A percentile compares a stretch with the other conserved stretches of the same genome.
These are phyloP conservation scores for Coccyzus lansbergi DNA, from an alignment of 2,797 vertebrate species.

Conservation along the genomic window DNA sequence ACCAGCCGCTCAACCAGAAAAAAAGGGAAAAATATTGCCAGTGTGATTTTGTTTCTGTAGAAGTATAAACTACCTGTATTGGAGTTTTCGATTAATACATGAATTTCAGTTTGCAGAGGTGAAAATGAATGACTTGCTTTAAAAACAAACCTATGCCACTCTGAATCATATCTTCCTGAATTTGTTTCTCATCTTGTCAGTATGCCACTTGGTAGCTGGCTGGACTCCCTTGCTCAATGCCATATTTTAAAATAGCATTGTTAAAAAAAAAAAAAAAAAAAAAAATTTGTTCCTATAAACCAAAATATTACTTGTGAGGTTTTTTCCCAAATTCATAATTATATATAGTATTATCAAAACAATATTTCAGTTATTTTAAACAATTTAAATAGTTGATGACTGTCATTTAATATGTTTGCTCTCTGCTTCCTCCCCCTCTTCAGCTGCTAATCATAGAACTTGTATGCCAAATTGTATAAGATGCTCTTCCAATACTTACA, in stretches of 20 bases:
- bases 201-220: constrained; percentile 83
- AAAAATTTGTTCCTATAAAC: constrained; percentile 78
- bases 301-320: constrained; percentile 76
- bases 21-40: constrained; percentile 11
- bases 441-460: constrained; percentile 84
- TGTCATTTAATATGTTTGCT: constrained; percentile 75
- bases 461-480: constrained; percentile 82
- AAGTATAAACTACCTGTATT: constrained; percentile 66
- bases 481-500: constrained; percentile 83
- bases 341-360: constrained; percentile 78
- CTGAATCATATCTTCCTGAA: constrained; percentile 74
- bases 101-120: constrained; percentile 63
- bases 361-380: constrained; percentile 80
- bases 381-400: constrained; percentile 72
- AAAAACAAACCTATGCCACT: constrained; percentile 76
- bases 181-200: constrained; percentile 80
- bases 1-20: constrained; percentile 42
- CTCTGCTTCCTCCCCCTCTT: constrained; percentile 77
- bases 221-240: constrained; percentile 81
- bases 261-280: constrained; percentile 20
- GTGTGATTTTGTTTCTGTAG: not conserved
- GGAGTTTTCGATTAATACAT: constrained; percentile 34
- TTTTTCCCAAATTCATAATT: constrained; percentile 63
- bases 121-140: constrained; percentile 69
- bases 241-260: constrained; percentile 78